Evolutionary conservation across 2,888 invertebrate species (phyloP), one percentile per base, ranked within the genome.

Genomic region (Hirtodrosophila trivittata): DNA sequence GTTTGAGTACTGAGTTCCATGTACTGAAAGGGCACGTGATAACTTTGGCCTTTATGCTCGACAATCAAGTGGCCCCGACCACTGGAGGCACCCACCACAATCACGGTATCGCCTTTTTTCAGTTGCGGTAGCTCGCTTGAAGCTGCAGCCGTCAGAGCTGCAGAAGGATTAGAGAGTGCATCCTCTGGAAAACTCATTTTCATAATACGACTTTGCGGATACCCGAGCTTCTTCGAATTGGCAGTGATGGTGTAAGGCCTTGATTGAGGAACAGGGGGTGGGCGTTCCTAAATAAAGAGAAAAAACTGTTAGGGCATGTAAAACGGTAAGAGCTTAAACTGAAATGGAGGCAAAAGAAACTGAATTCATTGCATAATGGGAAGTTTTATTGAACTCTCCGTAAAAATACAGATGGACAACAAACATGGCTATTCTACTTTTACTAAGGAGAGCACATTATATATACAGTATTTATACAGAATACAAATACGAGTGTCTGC

Each of bases 141-240:
- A 12, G 46, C 46, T 18, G 52, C 13, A 5, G 65, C 30, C 32
- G 59, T 45, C 33, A 63, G 41, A 13, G 64, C 74, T 30, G 83
- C 74, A 28, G 83, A 67, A 47, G 89, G 83, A 86, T 88, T 89
- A 60, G 87, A 80, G 30, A 87, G 77, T 21, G 89, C 88, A 74
- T 91, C 91, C 93, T 94, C 94, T 75, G 95, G 94, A 92, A 95
- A 98, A 77, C 95, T 95, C 93, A 95, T 95, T 91, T 96, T 96
- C 95, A 98, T 97, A 58, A 96, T 92, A 88, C 98, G 94, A 77
- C 95, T 95, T 92, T 98, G 98, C 68, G 98, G 98, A 92, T 97
- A 98, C 80, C 96, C 95, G 74, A 97, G 92, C 92, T 97, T 97
- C 92, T 97, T 97, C 58, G 96, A 95, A 90, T 97, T 97, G 81